Percentiles rank a stretch among this genome's conserved stretches.
phyloP scores from a whole-genome alignment of 2,888 invertebrate species.

The Aporophyla lueneburgensis region DNA sequence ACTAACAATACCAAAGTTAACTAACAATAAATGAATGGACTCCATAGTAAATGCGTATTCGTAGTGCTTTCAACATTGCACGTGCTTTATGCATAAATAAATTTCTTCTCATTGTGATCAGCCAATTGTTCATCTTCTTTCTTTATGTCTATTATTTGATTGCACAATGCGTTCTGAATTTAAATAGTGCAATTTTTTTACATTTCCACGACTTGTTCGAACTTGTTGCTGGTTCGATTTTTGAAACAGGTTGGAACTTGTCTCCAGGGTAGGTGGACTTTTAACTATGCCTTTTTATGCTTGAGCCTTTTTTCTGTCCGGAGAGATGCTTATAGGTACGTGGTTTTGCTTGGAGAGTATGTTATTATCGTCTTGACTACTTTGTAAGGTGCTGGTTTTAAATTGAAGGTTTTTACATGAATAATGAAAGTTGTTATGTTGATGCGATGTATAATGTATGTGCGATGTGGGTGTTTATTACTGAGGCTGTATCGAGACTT shows the following conservation, averaged over 20 bases:
- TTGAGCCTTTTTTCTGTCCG: conserved; percentile 28
- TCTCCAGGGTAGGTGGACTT: conserved; percentile 57
- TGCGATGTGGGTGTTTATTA: conserved; percentile 45
- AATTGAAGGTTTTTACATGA: conserved; percentile 60
- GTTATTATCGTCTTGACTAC: conserved; percentile 52
- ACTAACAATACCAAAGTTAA: conserved; percentile 46
- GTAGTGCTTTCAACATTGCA: conserved; percentile 67
- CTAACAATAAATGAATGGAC: conserved; percentile 64
- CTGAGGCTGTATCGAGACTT: conserved; percentile 9
- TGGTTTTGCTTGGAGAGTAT: conserved; percentile 32
- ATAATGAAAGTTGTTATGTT: conserved; percentile 61
- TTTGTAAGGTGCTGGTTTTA: conserved; percentile 52
- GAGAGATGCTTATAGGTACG: conserved; percentile 33
- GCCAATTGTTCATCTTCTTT: conserved; percentile 64
- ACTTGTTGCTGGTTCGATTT: conserved; percentile 74
- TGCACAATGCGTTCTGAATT: conserved; percentile 68
- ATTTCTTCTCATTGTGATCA: conserved; percentile 67
- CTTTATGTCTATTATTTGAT: conserved; percentile 63
- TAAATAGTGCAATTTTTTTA: conserved; percentile 57
- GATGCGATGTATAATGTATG: conserved; percentile 54
- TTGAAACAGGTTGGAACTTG: conserved; percentile 84
- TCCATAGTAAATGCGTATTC: conserved; percentile 41
- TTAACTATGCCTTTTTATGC: conserved; percentile 63
- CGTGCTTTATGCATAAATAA: conserved; percentile 76
- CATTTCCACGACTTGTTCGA: conserved; percentile 70